A percentile compares a stretch with the other conserved stretches of the same genome.
phyloP scores from a whole-genome alignment of 2,113 vertebrate genomes.

The Coturnix japonica region DNA sequence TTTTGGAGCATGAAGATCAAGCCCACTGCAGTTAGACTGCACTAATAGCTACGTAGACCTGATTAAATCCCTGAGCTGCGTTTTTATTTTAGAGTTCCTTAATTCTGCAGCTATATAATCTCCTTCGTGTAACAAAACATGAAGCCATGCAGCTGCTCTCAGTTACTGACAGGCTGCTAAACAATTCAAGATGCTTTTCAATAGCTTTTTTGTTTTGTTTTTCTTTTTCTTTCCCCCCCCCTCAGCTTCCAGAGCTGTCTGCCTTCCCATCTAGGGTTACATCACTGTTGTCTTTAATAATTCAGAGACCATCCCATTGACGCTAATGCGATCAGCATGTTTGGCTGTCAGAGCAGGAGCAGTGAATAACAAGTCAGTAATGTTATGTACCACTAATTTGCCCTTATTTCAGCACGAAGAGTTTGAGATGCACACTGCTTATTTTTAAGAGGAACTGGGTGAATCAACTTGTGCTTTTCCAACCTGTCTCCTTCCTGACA shows the following conservation, averaged over 20 bases:
- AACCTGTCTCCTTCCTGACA: neutral
- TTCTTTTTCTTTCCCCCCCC: no score
- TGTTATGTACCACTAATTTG: neutral
- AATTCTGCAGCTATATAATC: neutral
- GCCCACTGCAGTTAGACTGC: neutral
- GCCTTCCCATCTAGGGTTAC: neutral
- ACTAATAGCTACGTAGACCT: neutral
- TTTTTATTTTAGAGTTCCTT: neutral
- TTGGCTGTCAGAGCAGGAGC: conserved; percentile 3
- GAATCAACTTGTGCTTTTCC: neutral
- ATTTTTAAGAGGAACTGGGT: neutral
- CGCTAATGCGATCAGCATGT: neutral
- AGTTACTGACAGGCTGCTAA: neutral
- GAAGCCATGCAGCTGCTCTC: neutral
- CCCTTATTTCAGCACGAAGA: neutral
- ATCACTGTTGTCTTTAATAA: conserved; percentile 35
- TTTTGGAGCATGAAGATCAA: neutral
- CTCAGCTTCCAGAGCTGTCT: neutral
- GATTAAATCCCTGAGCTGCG: neutral
- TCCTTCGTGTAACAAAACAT: neutral
- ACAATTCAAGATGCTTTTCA: conserved; percentile 2
- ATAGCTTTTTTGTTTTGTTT: neutral
- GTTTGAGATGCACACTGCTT: neutral
- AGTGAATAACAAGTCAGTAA: neutral
- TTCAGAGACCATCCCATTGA: conserved; percentile 16